Percentiles rank a stretch among this genome's conserved stretches.
Evolutionary conservation across 2,888 invertebrate species (phyloP).

Genomic region (Cosmopolites sordidus): DNA sequence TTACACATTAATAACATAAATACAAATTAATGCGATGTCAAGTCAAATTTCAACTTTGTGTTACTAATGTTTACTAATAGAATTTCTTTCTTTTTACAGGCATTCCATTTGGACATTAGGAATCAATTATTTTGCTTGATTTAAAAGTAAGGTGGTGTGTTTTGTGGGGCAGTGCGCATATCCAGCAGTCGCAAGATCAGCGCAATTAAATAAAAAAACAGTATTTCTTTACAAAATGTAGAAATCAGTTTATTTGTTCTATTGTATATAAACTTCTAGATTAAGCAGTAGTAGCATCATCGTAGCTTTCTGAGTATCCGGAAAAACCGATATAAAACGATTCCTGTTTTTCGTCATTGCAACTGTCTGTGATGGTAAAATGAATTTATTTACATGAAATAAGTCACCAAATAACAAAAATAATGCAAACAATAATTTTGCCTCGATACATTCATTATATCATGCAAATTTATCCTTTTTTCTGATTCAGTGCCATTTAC

Average conservation of each 20-base stretch:
- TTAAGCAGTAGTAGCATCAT: background rate
- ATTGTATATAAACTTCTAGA: background rate
- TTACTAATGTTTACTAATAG: too few species aligned
- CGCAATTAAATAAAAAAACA: background rate
- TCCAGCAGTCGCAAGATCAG: background rate
- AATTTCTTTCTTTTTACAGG: slow-evolving; percentile 17
- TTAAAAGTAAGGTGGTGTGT: slow-evolving; percentile 9
- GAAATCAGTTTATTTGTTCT: background rate
- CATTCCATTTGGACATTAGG: slow-evolving; percentile 21
- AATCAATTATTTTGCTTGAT: slow-evolving; percentile 14
- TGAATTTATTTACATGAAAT: slow-evolving; percentile 11
- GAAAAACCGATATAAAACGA: background rate
- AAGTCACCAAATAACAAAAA: background rate
- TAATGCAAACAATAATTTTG: background rate
- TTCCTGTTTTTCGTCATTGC: slow-evolving; percentile 14
- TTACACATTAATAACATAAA: too few species aligned
- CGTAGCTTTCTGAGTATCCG: too few species aligned
- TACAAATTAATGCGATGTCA: too few species aligned
- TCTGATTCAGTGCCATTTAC: background rate
- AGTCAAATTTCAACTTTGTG: too few species aligned
- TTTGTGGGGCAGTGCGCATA: slow-evolving; percentile 13
- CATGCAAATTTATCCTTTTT: background rate
- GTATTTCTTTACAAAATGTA: background rate
- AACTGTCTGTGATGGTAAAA: slow-evolving; percentile 23
- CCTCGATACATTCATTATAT: background rate